Evolutionary conservation across 1,140 invertebrate species (phyloP), one percentile per base, ranked within the genome.

Genomic region (Eurytemora carolleeae): DNA sequence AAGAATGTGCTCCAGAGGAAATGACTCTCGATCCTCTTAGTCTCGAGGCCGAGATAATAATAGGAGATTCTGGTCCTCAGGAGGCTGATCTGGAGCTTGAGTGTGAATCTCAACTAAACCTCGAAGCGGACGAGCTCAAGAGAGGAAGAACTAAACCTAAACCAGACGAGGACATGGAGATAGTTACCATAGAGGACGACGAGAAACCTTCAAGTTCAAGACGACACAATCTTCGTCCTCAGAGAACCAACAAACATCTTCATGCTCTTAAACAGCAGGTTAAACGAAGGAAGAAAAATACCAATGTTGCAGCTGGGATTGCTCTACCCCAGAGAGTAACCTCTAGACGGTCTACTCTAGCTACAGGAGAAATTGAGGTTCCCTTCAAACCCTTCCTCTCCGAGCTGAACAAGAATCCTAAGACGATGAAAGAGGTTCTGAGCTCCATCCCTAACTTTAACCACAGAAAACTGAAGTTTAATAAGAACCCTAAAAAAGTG

Each of bases 401-500:
- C 1, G 53, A 55, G 20, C 2, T 57, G 3, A 18, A 2, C 16
- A 16, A 1, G 1, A 2, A 52, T 15, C 19, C 24, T 22, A 52
- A n/a, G 2, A 61, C 18, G 16, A 62, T 56, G 54, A 62, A 57
- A 20, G 60, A 62, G n/a, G 22, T 62, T 2, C 23, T 62, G 17
- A 22, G 19, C 16, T 62, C 60, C n/a, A 62, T 62, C 22, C 53
- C 52, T 2, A 54, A 54, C n/a, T 62, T 62, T 25, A 58, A 52
- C 24, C 16, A 56, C 17, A 58, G 22, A 12, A 62, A 62, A 23
- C 15, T 62, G 7, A 55, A 56, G 31, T 44, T 44, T 17, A 62
- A 62, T 18, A 62, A 57, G 23, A 19, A 17, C 1, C n/a, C 17
- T 2, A 62, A 57, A 22, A 85, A 85, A 70, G 73, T 90, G 64